Conservation (phyloP, 2,888 invertebrate genomes). For the Cinara cedri region DNA sequence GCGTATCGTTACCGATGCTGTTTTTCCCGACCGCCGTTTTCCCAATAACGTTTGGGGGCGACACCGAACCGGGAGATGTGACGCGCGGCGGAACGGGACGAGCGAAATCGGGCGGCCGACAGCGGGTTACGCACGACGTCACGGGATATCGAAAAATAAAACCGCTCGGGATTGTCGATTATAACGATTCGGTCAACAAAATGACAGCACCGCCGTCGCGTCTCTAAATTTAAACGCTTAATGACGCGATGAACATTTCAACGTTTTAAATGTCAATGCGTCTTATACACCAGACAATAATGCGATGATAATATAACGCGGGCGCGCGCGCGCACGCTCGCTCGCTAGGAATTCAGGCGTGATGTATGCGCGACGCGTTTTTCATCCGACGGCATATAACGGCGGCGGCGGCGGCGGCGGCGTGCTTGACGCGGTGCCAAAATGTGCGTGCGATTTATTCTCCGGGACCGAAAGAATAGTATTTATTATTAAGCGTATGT, state of each 20-base stretch:
- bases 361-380: conserved; percentile 55
- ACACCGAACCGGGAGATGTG: too few relatives aligned
- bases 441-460: conserved; percentile 54
- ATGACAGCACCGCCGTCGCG: conserved; percentile 14
- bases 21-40: too few relatives aligned
- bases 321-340: too few relatives aligned
- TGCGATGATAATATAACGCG: conserved; percentile 52
- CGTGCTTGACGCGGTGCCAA: conserved; percentile 51
- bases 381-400: conserved; percentile 33
- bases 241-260: conserved; percentile 51
- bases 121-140: background rate
- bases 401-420: too few relatives aligned
- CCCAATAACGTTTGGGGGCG: too few relatives aligned
- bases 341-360: conserved; percentile 51
- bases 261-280: conserved; percentile 55
- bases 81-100: too few relatives aligned
- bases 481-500: too few relatives aligned
- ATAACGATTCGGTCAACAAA: conserved; percentile 47
- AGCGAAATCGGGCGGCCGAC: too few relatives aligned
- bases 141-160: conserved; percentile 19
- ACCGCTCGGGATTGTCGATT: conserved; percentile 39
- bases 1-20: too few relatives aligned
- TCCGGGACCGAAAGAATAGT: conserved; percentile 27
- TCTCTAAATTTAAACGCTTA: conserved; percentile 54
- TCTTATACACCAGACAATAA: conserved; percentile 52